phyloP scores from a whole-genome alignment of 2,113 vertebrate species.

The Ciconia boyciana region DNA sequence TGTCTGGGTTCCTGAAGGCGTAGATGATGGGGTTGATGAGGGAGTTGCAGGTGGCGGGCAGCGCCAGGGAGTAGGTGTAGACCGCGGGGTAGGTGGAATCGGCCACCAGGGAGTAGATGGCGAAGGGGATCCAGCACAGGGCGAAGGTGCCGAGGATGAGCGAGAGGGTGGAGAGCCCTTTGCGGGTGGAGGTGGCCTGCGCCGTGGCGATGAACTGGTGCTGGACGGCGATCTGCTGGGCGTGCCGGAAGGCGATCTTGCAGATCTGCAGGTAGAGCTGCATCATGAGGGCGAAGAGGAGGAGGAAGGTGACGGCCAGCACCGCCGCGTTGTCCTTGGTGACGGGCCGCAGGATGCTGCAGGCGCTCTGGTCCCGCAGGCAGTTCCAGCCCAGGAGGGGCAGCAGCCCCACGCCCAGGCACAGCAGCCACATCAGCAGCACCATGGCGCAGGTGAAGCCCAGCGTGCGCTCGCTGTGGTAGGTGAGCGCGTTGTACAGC shows the following conservation, averaged over 20 bases:
- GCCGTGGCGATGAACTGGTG: slow-evolving; percentile 88
- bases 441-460: slow-evolving; percentile 85
- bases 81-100: slow-evolving; percentile 84
- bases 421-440: slow-evolving; percentile 80
- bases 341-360: slow-evolving; percentile 87
- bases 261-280: slow-evolving; percentile 94
- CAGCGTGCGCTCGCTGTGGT: slow-evolving; percentile 87
- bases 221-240: slow-evolving; percentile 93
- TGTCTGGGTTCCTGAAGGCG: slow-evolving; percentile 90
- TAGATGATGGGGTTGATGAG: slow-evolving; percentile 92
- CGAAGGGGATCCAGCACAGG: slow-evolving; percentile 89
- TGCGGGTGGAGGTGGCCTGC: slow-evolving; percentile 79
- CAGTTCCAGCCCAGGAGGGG: slow-evolving; percentile 92
- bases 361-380: slow-evolving; percentile 76
- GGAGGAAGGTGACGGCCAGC: slow-evolving; percentile 84
- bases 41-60: slow-evolving; percentile 87
- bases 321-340: slow-evolving; percentile 87
- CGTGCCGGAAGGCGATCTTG: slow-evolving; percentile 88
- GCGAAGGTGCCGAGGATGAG: slow-evolving; percentile 89
- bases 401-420: slow-evolving; percentile 79
- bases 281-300: slow-evolving; percentile 89
- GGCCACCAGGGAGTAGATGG: slow-evolving; percentile 87
- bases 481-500: slow-evolving; percentile 89
- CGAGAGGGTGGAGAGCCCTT: slow-evolving; percentile 90
- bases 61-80: slow-evolving; percentile 87